These are phyloP conservation scores for Pycnomerus fuliginosus DNA, from an alignment of 2,888 invertebrate genomes.

Conservation along the genomic window DNA sequence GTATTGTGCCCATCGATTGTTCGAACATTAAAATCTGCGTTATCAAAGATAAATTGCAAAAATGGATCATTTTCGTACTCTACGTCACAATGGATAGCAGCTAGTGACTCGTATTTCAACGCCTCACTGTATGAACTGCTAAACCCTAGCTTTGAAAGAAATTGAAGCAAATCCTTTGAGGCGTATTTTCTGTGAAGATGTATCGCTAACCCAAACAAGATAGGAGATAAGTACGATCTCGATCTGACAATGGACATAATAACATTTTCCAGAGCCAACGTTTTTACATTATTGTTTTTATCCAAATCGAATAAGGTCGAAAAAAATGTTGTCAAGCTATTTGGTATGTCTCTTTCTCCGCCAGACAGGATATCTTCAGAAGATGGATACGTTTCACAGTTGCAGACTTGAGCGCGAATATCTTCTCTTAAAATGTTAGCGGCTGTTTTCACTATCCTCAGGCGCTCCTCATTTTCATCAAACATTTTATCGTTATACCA, in stretches of 20 bases:
- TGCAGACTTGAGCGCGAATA: too few relatives aligned
- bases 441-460: too few relatives aligned
- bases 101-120: background rate
- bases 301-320: too few relatives aligned
- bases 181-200: background rate
- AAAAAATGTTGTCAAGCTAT: too few relatives aligned
- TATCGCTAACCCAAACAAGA: background rate
- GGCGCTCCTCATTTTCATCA: too few relatives aligned
- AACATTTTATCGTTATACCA: too few relatives aligned
- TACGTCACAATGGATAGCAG: background rate
- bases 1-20: background rate
- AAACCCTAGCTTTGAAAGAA: slow-evolving; percentile 13
- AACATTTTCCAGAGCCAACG: too few relatives aligned
- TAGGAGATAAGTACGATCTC: background rate
- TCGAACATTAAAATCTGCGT: background rate
- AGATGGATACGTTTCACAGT: too few relatives aligned
- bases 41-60: background rate
- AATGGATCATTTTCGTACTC: background rate
- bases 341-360: too few relatives aligned
- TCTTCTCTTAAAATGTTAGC: too few relatives aligned
- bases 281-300: too few relatives aligned
- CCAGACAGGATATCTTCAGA: too few relatives aligned
- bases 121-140: slow-evolving; percentile 17
- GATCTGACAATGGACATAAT: background rate
- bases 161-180: background rate